These are phyloP conservation scores for Henicopernis longicauda DNA, from an alignment of 2,113 vertebrate genomes.

Conservation along the genomic window DNA sequence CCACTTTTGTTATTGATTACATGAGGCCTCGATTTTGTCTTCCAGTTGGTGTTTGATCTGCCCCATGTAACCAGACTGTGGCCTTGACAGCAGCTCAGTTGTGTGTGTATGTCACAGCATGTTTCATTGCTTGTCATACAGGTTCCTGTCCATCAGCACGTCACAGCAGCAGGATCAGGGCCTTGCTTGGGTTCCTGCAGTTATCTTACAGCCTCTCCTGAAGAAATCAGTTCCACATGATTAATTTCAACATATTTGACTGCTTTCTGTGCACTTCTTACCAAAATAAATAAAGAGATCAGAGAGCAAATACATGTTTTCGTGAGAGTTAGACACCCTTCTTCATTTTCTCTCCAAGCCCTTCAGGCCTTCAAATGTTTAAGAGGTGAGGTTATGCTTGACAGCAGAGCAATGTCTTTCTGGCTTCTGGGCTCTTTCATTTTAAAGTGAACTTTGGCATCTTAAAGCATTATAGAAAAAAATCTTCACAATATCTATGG, in stretches of 20 bases:
- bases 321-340: neutral
- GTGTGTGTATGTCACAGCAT: neutral
- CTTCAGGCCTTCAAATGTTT: neutral
- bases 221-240: neutral
- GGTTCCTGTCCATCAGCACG: neutral
- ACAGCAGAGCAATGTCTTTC: neutral
- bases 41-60: neutral
- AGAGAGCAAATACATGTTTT: neutral
- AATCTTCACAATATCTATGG: neutral
- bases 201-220: neutral
- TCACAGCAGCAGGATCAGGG: neutral
- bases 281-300: neutral
- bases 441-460: neutral
- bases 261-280: neutral
- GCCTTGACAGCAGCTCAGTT: neutral
- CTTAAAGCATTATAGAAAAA: neutral
- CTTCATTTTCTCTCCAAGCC: neutral
- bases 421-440: neutral
- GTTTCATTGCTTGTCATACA: accelerated
- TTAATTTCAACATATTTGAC: neutral
- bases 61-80: neutral
- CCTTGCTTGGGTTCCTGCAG: neutral
- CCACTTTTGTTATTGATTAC: neutral
- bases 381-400: neutral
- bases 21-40: neutral